Base-by-base conservation (phyloP, 2,888 invertebrate genomes). In the Matsumyia berberina region DNA sequence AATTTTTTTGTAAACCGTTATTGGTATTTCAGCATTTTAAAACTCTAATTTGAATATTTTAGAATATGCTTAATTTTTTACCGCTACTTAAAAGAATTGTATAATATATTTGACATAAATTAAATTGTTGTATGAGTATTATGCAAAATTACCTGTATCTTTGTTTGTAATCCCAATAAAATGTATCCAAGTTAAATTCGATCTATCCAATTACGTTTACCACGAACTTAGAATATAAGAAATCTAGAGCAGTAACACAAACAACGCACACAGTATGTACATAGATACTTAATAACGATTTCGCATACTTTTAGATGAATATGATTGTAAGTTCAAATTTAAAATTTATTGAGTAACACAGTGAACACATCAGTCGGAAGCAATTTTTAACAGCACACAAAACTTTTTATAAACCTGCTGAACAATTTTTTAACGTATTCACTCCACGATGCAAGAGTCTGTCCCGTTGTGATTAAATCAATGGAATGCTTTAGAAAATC, bases 401-500 rank as follows among this genome's bases (percentile, higher is more conserved):
- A 49, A 62, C 29, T 33, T 19, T 66, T 53, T 64, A 51, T 5
- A 73, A 60, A 33, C 42, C 51, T 66, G 19, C 29, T 64, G 37
- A 64, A 44, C 19, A n/a, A 35, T 53, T 24, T 19, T 33, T 73
- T 42, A 73, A 19, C 42, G 60, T 49, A 46, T 55, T 55, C 39
- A 79, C 62, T 83, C 67, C 83, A 69, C 73, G 51, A 49, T 55
- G 62, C 62, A 39, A 67, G 74, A 83, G 69, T 79, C 73, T 73
- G 79, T 73, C 79, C 58, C 79, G 67, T 64, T 73, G 49, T 55
- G 67, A 69, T 78, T 37, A 78, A 67, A 73, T 69, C 57, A 67
- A 72, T 72, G 58, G 17, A 72, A 66, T 64, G 44, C 29, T 60
- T 58, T 39, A 62, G 31, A 58, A 77, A 69, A 58, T 67, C 55